phyloP scores from a whole-genome alignment of 2,797 vertebrate species.

The Microctenopoma lineatum region DNA sequence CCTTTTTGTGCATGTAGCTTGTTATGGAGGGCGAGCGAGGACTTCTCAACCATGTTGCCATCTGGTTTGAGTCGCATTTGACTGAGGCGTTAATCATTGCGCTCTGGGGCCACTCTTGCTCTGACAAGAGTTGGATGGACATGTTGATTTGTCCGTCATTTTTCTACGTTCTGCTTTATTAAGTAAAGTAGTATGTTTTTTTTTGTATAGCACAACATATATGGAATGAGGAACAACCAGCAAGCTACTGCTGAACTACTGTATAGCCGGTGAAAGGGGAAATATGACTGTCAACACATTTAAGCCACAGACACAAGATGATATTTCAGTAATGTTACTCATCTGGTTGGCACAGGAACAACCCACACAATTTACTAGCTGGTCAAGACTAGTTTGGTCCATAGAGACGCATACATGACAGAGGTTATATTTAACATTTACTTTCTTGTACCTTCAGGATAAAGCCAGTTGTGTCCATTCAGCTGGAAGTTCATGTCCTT shows the following conservation, averaged over 20 bases:
- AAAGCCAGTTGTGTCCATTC: conserved; percentile 31
- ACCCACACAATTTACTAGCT: neutral
- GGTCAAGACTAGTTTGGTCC: neutral
- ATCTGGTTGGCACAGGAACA: neutral
- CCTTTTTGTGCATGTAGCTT: conserved; percentile 17
- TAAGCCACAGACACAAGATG: neutral
- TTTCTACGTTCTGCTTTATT: conserved; percentile 15
- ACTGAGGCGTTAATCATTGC: conserved; percentile 64
- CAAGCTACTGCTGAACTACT: neutral
- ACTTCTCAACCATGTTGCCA: conserved; percentile 57
- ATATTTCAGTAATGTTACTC: neutral
- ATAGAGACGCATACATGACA: neutral
- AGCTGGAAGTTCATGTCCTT: conserved; percentile 58
- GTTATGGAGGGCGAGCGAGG: conserved; percentile 12
- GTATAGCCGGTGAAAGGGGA: neutral
- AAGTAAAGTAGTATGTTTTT: neutral
- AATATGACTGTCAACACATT: neutral
- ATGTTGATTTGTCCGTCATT: conserved; percentile 57
- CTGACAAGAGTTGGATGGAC: conserved; percentile 69
- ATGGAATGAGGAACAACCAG: neutral
- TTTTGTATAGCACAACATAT: neutral
- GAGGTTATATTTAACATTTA: neutral
- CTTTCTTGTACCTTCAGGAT: neutral
- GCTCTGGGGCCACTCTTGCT: conserved; percentile 39
- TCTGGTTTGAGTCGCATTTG: conserved; percentile 72